Base-by-base conservation (phyloP, 1,140 invertebrate genomes). In the Conus betulinus region DNA sequence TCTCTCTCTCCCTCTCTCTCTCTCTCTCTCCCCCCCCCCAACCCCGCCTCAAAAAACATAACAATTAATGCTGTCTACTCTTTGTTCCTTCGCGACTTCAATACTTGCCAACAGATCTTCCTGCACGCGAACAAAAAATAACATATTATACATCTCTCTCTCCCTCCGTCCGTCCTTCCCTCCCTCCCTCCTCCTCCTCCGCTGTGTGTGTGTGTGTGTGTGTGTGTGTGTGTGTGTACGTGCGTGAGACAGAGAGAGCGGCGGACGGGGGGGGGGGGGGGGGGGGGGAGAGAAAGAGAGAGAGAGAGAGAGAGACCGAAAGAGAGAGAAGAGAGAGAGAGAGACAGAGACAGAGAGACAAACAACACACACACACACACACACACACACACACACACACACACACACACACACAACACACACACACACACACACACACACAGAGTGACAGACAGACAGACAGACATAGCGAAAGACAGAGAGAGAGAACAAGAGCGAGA, bases 271-370 rank as follows among this genome's bases (percentile, higher is more conserved):
- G 23, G 71, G 23, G 71, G 6, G 71, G 6, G 71, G 6, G 71
- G 6, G 71, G 6, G 71, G 6, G 71, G 6, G 71, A 76, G 71
- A 4, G 71, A 76, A 1, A 76, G 71, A 76, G 71, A 76, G 71
- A 76, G 71, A 76, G 71, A 76, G 71, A 76, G 71, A 76, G 71
- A 76, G 71, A 76, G 71, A 76, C 3, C 0, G 17, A 76, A 1
- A 25, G 71, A 76, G 71, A 76, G 71, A 76, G 71, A 76, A 76
- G 71, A 76, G 71, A 76, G 71, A 76, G 71, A 76, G 71, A 76
- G 71, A 76, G 71, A 76, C 3, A 76, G 71, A 76, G 71, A 76
- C 13, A 76, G 3, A n/a, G n/a, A n/a, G n/a, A n/a, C n/a, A n/a
- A n/a, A n/a, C n/a, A n/a, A 76, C 17, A 76, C 0, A 76, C 13